Evolutionary conservation across 2,888 invertebrate genomes (phyloP), one percentile per base, ranked within the genome.

Genomic region (Scaptomyza parva): DNA sequence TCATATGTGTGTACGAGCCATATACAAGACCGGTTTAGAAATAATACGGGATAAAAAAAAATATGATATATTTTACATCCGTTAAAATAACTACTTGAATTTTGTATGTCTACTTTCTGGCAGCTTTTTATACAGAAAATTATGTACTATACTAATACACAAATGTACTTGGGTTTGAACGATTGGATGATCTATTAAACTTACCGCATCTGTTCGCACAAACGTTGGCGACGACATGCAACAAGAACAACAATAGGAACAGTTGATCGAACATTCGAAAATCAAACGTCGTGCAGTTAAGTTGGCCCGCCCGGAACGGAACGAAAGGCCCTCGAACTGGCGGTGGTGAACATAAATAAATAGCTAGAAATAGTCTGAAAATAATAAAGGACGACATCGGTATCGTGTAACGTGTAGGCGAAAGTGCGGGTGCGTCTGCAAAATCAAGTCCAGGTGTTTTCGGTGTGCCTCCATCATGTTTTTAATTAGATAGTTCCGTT

Each of bases 261-360:
- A 76, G 76, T 78, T 78, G 77, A 78, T 78, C 65, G 70, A 69
- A 72, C 79, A 86, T 74, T 85, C 72, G 74, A 76, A 76, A 80
- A 86, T 86, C 82, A 72, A 82, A 76, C 76, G 74, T 80, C 69
- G 81, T 70, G 77, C 84, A 76, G 84, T 83, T 76, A 69, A 77
- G 84, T 84, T 78, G 84, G 76, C 69, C 58, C 70, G 80, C 68
- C 64, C 66, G 70, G 65, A 65, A 70, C 69, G 68, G 62, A 61
- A 69, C 62, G 58, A 73, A 54, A 73, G 63, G 26, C 53, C 33
- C 45, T 60, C 39, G 51, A 54, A 59, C 41, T 60, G 30, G 59
- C 60, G 39, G 35, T 48, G 65, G 58, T 61, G 65, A 70, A 74
- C 47, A 74, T 74, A 70, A 74, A 75, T 70, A 74, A 74, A 74